Evolutionary conservation across 2,888 invertebrate species (phyloP), one percentile per base, ranked within the genome.

Genomic region (Leptinotarsa haldemani): DNA sequence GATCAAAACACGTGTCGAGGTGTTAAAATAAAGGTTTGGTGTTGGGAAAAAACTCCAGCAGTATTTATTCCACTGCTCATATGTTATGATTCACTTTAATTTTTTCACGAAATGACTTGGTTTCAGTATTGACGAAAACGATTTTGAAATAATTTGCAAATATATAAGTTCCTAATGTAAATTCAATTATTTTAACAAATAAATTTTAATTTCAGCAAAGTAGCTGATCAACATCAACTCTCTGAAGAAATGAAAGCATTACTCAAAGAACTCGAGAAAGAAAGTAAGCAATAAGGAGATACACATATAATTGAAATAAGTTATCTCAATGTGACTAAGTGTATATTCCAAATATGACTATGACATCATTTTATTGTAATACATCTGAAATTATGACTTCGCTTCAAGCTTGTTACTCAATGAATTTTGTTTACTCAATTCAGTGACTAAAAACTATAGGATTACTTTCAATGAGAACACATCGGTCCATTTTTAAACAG

Each of bases 201-300:
- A 71, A 30, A 63, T 74, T 78, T 73, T 68, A 74, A 69, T 84
- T 85, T 73, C 80, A 87, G 87, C 77, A 80, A 79, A 77, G 80
- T 83, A 25, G 65, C 83, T 7, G 87, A 88, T 74, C 88, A 87
- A 76, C 88, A 88, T 67, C 85, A 86, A 76, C 83, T 88, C 4
- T 88, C 88, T 7, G 86, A 87, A 66, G 88, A 88, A 82, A 88
- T 88, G 88, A 87, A 84, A 74, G 83, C 85, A 70, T 83, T 88
- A 16, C 83, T 88, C 3, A 84, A 85, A 79, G 87, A 87, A 77
- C 83, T 88, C 80, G 88, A 88, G 79, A 83, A 84, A 76, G 85
- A 86, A 77, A 84, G 82, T 79, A 86, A 87, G 82, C 86, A 87
- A 81, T 87, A 87, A 86, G 81, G 70, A 70, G 74, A 74, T 53